A percentile compares a stretch with the other conserved stretches of the same genome.
phyloP scores from a whole-genome alignment of 2,888 invertebrate species.

The Tortrix viridana region DNA sequence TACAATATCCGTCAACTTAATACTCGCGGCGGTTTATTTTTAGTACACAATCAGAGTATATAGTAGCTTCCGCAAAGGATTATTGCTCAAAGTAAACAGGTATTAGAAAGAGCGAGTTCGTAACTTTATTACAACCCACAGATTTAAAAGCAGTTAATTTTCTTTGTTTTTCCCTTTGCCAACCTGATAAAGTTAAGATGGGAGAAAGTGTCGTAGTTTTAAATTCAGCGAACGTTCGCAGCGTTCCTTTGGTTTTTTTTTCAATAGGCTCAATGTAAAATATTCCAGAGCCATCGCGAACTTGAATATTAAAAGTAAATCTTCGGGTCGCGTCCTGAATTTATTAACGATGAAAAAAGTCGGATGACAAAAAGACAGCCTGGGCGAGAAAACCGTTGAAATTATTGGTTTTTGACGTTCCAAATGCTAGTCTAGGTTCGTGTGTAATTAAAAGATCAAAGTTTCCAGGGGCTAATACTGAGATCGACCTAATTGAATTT shows the following conservation, averaged over 20 bases:
- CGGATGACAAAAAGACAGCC: conserved; percentile 13
- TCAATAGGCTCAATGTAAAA: conserved; percentile 28
- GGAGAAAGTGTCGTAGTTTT: conserved; percentile 14
- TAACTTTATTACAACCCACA: background rate
- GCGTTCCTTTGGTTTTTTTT: conserved; percentile 10
- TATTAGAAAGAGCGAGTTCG: too few relatives aligned
- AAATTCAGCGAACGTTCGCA: conserved; percentile 20
- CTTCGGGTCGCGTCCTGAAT: conserved; percentile 22
- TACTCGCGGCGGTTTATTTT: too few relatives aligned
- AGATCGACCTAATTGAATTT: too few relatives aligned
- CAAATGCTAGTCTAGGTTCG: too few relatives aligned
- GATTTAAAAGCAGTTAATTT: conserved; percentile 1
- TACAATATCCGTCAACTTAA: too few relatives aligned
- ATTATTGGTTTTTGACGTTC: background rate
- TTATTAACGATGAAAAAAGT: conserved; percentile 19
- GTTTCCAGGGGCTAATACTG: too few relatives aligned
- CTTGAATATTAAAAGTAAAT: conserved; percentile 30
- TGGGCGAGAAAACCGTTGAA: conserved; percentile 1
- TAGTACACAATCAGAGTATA: too few relatives aligned
- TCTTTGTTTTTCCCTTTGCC: conserved; percentile 3
- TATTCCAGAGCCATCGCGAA: conserved; percentile 28
- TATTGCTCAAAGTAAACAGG: too few relatives aligned
- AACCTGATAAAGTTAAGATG: conserved; percentile 7
- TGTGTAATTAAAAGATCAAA: too few relatives aligned
- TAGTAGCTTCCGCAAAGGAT: too few relatives aligned